Evolutionary conservation across 2,888 invertebrate genomes (phyloP), one percentile per base, ranked within the genome.

Genomic region (Catonia carolina): DNA sequence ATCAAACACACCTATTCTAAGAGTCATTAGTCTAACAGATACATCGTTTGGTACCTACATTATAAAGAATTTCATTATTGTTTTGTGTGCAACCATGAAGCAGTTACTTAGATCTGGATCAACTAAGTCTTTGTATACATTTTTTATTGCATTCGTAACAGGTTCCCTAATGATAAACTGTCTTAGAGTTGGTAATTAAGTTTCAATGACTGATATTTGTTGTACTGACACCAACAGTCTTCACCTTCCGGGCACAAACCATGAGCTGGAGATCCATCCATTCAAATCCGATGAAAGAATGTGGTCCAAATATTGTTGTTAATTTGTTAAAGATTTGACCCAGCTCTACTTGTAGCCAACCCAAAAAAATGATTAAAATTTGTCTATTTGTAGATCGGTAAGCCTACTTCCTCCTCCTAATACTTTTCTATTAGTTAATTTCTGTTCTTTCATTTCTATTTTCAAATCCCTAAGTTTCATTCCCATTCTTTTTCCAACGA

Each of bases 231-330:
- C 64, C 64, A 65, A 36, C 56, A 61, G 27, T 65, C 60, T 39
- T 47, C 48, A 41, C 64, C 64, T 39, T 18, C 47, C n/a, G 65
- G 64, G 60, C 65, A 66, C 39, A 59, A 36, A 7, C 63, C 39
- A 49, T 67, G 64, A 23, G 61, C 57, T 23, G 63, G 65, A 12
- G 63, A 60, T 52, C 60, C 60, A 22, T 66, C 61, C 2, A 65
- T 61, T 15, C 63, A 66, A 49, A 42, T 45, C 51, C 61, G 61
- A 47, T 66, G 66, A 33, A 54, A 59, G 47, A 58, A 66, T 14
- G 62, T 63, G 8, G 66, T 64, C 65, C 64, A 67, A 42, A 67
- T 56, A 8, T 59, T 64, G 50, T 61, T 62, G 37, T 63, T 63
- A 63, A 66, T 66, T 17, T 61, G 53, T 45, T 61, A 63, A 10